Base-by-base conservation (phyloP, 1,140 invertebrate species). In the Ctenoplectra terminalis region DNA sequence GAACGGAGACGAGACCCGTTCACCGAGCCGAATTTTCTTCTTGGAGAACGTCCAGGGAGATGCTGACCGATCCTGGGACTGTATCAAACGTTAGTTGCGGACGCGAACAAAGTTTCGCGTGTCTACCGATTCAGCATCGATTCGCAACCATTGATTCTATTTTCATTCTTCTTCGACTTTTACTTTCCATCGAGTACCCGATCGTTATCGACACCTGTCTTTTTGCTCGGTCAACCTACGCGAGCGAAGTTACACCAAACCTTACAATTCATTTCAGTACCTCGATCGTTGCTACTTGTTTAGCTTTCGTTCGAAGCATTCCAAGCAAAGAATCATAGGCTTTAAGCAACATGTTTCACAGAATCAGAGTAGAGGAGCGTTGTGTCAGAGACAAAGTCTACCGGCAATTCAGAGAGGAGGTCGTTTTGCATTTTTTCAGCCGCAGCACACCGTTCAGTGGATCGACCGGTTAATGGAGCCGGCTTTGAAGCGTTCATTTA, bases 391-490 rank as follows among this genome's bases (percentile, higher is more conserved):
- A 80, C 77, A 80, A 80, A 54, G 70, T 73, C 58, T 29, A 50
- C 17, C 23, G 52, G 15, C 58, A 23, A 54, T 72, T 37, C 56
- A 73, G 7, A 37, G 23, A 17, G n/a, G 56, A 37, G 31, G 66
- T 26, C 46, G 76, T 58, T 80, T 73, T 73, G 70, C 77, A 80
- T 80, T 80, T 80, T 71, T 80, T 73, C 70, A 80, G 54, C 69
- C 69, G 29, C 43, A n/a, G 23, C 31, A 20, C 37, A 11, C 58
- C 58, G 66, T 66, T 66, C 48, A 76, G n/a, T 37, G 61, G 61
- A 54, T 76, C 40, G 75, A 79, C 37, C 77, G 56, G 46, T 79
- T 63, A 79, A 79, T 79, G 48, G 69, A 72, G 69, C 46, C 69
- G 69, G 58, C 56, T 61, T 29, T 54, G 34, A 73, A 73, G 70